Percentiles rank a stretch among this genome's conserved stretches.
phyloP scores from a whole-genome alignment of 64 coral and sea anemone genomes.

The Stichodactyla mertensii region DNA sequence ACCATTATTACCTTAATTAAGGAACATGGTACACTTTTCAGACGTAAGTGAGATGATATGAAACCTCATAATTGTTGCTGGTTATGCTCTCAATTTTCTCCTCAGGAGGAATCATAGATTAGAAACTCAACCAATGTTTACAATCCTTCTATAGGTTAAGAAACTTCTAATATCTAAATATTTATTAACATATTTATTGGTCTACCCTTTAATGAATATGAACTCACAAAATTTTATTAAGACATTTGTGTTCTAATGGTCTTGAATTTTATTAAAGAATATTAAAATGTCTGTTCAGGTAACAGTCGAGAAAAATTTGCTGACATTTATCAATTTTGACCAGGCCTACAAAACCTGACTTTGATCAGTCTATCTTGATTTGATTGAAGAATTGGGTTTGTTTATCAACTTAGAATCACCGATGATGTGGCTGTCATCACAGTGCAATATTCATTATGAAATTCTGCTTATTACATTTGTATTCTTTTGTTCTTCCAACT shows the following conservation, averaged over 20 bases:
- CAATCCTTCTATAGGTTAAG: no score
- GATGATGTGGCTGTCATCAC: not conserved
- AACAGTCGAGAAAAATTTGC: no score
- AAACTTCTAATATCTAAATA: no score
- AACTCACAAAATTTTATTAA: no score
- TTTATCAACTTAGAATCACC: not conserved
- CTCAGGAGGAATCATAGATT: not conserved
- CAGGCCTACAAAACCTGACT: not conserved
- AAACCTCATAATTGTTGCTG: not conserved
- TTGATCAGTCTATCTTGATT: not conserved
- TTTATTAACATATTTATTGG: no score
- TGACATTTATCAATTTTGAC: no score
- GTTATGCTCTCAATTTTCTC: not conserved
- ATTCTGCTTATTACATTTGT: not conserved
- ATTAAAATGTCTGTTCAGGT: no score
- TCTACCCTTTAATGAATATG: no score
- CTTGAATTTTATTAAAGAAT: no score
- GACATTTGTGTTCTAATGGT: no score
- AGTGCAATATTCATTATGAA: not conserved
- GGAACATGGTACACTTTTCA: not conserved
- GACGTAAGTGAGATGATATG: not conserved
- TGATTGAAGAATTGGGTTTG: not conserved
- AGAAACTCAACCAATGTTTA: not conserved
- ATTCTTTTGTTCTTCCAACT: not conserved
- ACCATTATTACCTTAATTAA: conserved; percentile 12